phyloP scores from a whole-genome alignment of 2,888 invertebrate species.

The Gnatocerus cornutus region DNA sequence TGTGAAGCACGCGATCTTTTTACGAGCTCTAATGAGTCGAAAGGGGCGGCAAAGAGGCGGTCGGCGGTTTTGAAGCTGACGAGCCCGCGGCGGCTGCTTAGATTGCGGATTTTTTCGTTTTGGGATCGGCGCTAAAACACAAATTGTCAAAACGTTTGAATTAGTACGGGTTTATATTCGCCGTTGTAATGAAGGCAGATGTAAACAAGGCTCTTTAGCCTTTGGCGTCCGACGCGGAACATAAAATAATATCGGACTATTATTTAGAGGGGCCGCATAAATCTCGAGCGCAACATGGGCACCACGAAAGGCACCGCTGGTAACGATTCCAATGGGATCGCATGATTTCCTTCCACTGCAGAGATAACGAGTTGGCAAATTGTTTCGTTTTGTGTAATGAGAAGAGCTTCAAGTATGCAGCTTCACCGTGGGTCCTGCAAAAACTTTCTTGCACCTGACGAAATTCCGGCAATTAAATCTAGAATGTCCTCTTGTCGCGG shows the following conservation, averaged over 20 bases:
- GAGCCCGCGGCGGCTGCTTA: conserved; percentile 17
- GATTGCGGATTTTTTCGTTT: conserved; percentile 17
- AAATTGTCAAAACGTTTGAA: conserved; percentile 33
- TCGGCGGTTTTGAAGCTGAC: conserved; percentile 9
- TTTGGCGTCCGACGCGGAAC: conserved; percentile 57
- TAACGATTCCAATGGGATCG: conserved; percentile 41
- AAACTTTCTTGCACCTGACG: conserved; percentile 14
- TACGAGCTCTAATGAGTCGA: conserved; percentile 32
- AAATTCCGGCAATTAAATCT: conserved; percentile 66
- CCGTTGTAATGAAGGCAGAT: conserved; percentile 61
- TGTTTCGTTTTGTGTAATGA: conserved; percentile 12
- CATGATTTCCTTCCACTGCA: conserved; percentile 19
- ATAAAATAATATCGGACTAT: conserved; percentile 65
- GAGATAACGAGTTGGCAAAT: conserved; percentile 14
- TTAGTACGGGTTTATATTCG: conserved; percentile 29
- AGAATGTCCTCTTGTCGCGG: conserved; percentile 64
- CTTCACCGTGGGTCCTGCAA: background rate
- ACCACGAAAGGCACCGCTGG: conserved; percentile 57
- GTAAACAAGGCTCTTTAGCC: conserved; percentile 60
- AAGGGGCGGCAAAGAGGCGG: conserved; percentile 28
- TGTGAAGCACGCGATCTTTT: conserved; percentile 31
- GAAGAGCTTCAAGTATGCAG: conserved; percentile 7
- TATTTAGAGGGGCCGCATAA: conserved; percentile 63
- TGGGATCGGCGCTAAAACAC: conserved; percentile 6
- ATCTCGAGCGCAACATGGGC: conserved; percentile 57